Conservation (phyloP, 2,888 invertebrate species). For the Geotrupes spiniger region DNA sequence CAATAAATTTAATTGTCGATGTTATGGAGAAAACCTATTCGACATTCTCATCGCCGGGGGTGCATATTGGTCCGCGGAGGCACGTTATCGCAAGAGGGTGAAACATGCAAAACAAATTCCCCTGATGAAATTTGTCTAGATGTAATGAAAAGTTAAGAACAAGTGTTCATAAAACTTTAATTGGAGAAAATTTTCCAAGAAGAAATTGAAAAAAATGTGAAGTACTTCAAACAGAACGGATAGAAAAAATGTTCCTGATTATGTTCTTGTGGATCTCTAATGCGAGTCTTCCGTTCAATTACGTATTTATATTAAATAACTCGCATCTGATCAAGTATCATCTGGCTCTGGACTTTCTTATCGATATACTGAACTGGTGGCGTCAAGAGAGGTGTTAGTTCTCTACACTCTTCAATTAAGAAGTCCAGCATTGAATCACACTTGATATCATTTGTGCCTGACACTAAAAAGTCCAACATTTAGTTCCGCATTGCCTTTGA, state of each 20-base stretch:
- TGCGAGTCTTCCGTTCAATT: constrained; percentile 85
- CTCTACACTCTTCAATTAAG: constrained; percentile 83
- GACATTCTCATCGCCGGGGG: constrained; percentile 98
- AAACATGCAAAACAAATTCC: constrained; percentile 80
- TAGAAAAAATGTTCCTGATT: constrained; percentile 90
- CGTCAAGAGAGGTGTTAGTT: constrained; percentile 85
- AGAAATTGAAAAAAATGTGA: constrained; percentile 92
- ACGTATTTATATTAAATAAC: constrained; percentile 82
- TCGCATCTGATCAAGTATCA: constrained; percentile 94
- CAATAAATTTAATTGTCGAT: constrained; percentile 94
- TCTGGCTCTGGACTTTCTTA: constrained; percentile 89
- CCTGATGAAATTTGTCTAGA: constrained; percentile 79
- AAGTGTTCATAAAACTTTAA: constrained; percentile 96
- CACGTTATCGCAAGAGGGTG: constrained; percentile 89
- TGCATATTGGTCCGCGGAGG: constrained; percentile 91
- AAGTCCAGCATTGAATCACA: constrained; percentile 75
- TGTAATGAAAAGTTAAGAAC: constrained; percentile 88
- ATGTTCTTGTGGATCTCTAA: constrained; percentile 92
- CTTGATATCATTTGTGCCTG: constrained; percentile 90
- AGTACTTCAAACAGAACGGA: constrained; percentile 88
- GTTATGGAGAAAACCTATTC: constrained; percentile 97
- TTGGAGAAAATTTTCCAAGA: constrained; percentile 90
- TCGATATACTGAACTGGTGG: constrained; percentile 89
- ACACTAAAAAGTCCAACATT: constrained; percentile 89
- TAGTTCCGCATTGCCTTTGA: constrained; percentile 66